Evolutionary conservation across 2,113 vertebrate species (phyloP), one percentile per base, ranked within the genome.

Genomic region (Oncorhynchus clarkii): DNA sequence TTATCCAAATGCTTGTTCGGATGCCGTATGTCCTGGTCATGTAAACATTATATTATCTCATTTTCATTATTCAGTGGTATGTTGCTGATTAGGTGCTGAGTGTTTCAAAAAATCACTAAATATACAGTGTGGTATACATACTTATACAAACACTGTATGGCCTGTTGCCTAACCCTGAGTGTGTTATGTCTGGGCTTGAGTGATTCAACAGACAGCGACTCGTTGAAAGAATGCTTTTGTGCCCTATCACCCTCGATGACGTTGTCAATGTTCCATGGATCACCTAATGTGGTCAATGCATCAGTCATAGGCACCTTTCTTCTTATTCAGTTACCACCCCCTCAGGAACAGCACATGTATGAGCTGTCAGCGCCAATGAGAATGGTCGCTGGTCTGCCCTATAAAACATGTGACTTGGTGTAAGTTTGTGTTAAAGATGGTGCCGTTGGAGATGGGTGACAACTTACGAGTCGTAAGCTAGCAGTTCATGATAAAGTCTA

Each of bases 361-460:
- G 87, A 80, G 86, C 82, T 82, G 81, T 85, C 8, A 51, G 79
- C 74, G 79, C 85, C 88, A 84, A 76, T 82, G 81, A 78, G 82
- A 86, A 88, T 88, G 7, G 89, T 88, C 87, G 57, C 57, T 60
- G 9, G 39, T 11, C 2, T 3, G 39, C 57, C 57, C 57, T 60
- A n/a, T 60, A 20, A 20, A n/a, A n/a, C 57, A 60, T 60, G 67
- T 85, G 85, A 89, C 78, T 91, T 85, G 83, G 84, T 85, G 89
- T 45, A 45, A 45, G 39, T 45, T 45, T 45, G 39, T 45, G 39
- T 9, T 45, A 45, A 45, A 45, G 8, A 12, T 45, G 39, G 39
- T 45, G 39, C 9, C 9, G 2, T 3, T 45, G 9, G 39, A 45
- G 39, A 45, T 11, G 39, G 39, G 39, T 9, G 39, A 11, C 39